A percentile compares a stretch with the other conserved stretches of the same genome.
Evolutionary conservation across 2,113 vertebrate species (phyloP).

Genomic region (Serilophus lunatus): DNA sequence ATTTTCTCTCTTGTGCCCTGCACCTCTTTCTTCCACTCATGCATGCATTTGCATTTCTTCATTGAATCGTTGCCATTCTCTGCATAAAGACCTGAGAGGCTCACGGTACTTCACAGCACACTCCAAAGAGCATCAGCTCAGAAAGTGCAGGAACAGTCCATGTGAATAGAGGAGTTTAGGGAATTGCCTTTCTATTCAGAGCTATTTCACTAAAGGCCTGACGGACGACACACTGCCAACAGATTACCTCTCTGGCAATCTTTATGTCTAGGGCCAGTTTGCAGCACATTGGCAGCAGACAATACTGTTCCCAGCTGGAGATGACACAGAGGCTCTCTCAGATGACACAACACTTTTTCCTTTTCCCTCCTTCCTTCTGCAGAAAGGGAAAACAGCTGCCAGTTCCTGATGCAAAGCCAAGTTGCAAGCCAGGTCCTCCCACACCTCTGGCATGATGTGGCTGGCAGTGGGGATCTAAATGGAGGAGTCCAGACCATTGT

Average conservation of each 20-base stretch:
- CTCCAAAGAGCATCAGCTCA: not conserved
- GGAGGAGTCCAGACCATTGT: not conserved
- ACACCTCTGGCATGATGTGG: not conserved
- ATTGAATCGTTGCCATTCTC: not conserved
- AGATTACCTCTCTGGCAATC: not conserved
- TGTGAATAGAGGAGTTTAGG: not conserved
- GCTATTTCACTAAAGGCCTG: not conserved
- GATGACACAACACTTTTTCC: not conserved
- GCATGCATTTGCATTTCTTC: not conserved
- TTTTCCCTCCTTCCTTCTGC: not conserved
- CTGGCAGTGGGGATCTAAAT: not conserved
- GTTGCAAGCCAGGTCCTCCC: not conserved
- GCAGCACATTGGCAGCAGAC: not conserved
- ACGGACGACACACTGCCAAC: not conserved
- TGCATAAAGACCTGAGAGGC: not conserved
- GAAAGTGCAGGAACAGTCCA: not conserved
- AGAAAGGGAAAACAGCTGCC: not conserved
- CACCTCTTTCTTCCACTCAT: not conserved
- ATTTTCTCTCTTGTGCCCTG: not conserved
- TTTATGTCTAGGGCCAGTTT: not conserved
- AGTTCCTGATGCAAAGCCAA: not conserved
- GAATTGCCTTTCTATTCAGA: not conserved
- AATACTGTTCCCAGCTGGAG: not conserved
- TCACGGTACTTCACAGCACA: not conserved
- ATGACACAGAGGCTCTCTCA: not conserved